phyloP scores from a whole-genome alignment of 2,113 vertebrate species.

The Bostrychus sinensis region DNA sequence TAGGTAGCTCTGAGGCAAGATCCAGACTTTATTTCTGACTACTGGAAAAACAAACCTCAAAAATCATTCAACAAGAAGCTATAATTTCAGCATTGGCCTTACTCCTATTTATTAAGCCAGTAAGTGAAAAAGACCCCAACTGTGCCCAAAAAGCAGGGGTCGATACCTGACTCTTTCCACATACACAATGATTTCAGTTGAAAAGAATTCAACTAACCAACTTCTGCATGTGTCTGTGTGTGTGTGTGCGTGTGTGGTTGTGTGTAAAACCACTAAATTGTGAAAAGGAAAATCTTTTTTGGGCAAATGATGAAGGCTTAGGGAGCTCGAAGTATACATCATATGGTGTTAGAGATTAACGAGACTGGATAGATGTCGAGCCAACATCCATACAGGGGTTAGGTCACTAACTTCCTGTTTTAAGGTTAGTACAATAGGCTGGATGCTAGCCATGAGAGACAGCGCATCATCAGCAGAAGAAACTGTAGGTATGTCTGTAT shows the following conservation, averaged over 20 bases:
- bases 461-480: too few relatives aligned
- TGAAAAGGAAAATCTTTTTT: slow-evolving; percentile 33
- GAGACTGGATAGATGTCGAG: slow-evolving; percentile 36
- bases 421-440: too few relatives aligned
- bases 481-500: too few relatives aligned
- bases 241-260: too few relatives aligned
- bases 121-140: slow-evolving; percentile 43
- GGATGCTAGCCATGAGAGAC: too few relatives aligned
- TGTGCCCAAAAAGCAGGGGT: slow-evolving; percentile 44
- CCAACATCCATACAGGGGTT: slow-evolving; percentile 29
- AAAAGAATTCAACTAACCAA: slow-evolving; percentile 60
- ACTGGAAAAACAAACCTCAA: slow-evolving; percentile 59
- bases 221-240: slow-evolving; percentile 27
- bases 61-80: slow-evolving; percentile 53
- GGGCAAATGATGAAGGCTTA: slow-evolving; percentile 24
- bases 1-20: slow-evolving; percentile 18
- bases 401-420: too few relatives aligned
- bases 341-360: slow-evolving; percentile 38
- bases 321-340: slow-evolving; percentile 12
- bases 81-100: slow-evolving; percentile 57
- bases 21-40: slow-evolving; percentile 6
- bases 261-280: slow-evolving; percentile 39
- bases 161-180: slow-evolving; percentile 69
- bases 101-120: slow-evolving; percentile 54
- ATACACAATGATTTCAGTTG: slow-evolving; percentile 71